phyloP scores from a whole-genome alignment of 2,888 invertebrate species.

The Nasonia oneida region DNA sequence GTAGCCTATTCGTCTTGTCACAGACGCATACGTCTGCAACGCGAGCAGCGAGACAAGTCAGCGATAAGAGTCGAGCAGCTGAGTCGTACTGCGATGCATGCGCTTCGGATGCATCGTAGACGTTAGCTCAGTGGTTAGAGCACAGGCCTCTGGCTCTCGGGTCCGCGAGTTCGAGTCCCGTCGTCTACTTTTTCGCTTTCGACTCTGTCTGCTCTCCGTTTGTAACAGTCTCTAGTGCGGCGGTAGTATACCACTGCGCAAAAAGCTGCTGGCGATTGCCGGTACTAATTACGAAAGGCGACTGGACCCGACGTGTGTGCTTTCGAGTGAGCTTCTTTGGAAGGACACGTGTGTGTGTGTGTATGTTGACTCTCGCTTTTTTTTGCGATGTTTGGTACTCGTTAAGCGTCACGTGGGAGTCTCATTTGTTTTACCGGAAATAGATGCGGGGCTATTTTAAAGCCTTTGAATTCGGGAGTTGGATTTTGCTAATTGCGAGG shows the following conservation, averaged over 20 bases:
- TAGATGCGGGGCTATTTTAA: neutral
- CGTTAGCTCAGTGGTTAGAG: too few relatives aligned
- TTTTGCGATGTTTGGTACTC: neutral
- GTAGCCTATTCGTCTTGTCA: slow-evolving; percentile 7
- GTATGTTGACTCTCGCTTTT: neutral
- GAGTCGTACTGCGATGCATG: too few relatives aligned
- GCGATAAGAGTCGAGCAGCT: too few relatives aligned
- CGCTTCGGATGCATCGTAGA: too few relatives aligned
- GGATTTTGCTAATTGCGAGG: neutral
- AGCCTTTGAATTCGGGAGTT: neutral
- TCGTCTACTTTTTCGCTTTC: too few relatives aligned
- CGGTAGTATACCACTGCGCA: neutral
- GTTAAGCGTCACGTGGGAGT: neutral
- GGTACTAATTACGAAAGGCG: slow-evolving; percentile 29
- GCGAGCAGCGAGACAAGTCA: too few relatives aligned
- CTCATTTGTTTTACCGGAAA: neutral
- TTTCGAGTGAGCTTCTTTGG: neutral
- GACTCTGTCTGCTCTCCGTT: too few relatives aligned
- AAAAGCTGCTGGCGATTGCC: slow-evolving; percentile 2
- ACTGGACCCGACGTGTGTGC: neutral
- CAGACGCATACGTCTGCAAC: too few relatives aligned
- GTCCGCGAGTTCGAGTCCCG: too few relatives aligned
- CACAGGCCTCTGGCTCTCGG: too few relatives aligned
- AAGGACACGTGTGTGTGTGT: neutral
- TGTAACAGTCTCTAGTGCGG: neutral